Conservation (phyloP, 2,888 invertebrate genomes). For the Andrena marginata region DNA sequence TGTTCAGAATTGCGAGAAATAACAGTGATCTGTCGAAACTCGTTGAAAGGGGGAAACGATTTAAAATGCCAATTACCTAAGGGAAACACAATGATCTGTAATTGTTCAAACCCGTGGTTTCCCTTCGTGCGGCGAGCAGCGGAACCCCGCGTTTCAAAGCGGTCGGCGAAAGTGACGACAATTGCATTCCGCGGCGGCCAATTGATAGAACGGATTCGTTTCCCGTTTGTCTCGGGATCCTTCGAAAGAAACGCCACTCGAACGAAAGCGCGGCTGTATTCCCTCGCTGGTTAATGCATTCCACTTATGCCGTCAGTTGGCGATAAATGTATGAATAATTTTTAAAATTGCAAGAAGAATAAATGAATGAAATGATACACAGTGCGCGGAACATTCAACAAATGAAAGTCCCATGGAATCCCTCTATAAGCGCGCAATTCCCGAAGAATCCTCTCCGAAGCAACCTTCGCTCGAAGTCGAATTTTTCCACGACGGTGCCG, state of each 20-base stretch:
- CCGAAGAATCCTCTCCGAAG: not conserved
- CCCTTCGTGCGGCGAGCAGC: constrained; percentile 23
- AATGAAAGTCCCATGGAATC: no score
- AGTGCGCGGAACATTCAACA: no score
- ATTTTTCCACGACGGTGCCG: not conserved
- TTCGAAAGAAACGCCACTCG: constrained; percentile 18
- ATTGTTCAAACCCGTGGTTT: constrained; percentile 36
- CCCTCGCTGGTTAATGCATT: not conserved
- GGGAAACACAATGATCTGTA: constrained; percentile 33
- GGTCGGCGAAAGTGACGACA: constrained; percentile 58
- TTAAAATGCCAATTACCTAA: constrained; percentile 28
- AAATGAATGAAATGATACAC: no score
- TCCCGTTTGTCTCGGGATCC: constrained; percentile 39
- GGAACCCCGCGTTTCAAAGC: constrained; percentile 40
- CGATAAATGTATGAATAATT: no score
- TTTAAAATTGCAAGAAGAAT: no score
- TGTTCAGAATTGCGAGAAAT: constrained; percentile 7
- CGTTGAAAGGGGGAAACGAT: constrained; percentile 21
- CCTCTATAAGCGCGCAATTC: not conserved
- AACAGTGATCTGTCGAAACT: constrained; percentile 10
- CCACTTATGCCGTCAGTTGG: no score
- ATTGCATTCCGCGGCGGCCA: constrained; percentile 54
- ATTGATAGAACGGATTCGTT: constrained; percentile 51
- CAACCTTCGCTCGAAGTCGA: not conserved
- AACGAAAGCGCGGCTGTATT: constrained; percentile 14